These are phyloP conservation scores for Armadillidium nasatum DNA, from an alignment of 1,140 invertebrate genomes.

Conservation along the genomic window DNA sequence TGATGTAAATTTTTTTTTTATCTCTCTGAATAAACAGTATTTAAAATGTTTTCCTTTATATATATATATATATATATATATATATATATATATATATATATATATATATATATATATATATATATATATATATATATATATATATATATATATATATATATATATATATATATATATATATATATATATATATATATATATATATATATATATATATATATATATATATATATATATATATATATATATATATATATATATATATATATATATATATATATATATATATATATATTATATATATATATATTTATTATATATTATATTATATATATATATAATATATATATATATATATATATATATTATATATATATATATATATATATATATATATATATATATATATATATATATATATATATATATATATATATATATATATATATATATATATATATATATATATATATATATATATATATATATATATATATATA, in stretches of 20 bases:
- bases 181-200: conserved; percentile 15
- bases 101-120: conserved; percentile 10
- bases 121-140: conserved; percentile 9
- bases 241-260: no score
- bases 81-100: conserved; percentile 7
- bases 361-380: no score
- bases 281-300: conserved; percentile 2
- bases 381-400: no score
- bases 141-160: not conserved
- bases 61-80: conserved; percentile 2
- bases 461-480: conserved; percentile 16
- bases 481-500: not conserved
- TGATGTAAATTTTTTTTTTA: not conserved
- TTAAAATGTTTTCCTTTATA: not conserved
- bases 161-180: not conserved
- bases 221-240: not conserved
- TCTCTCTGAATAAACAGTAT: not conserved
- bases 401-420: conserved; percentile 11
- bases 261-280: not conserved
- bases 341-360: conserved; percentile 17
- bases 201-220: not conserved
- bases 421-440: not conserved
- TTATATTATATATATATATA: not conserved
- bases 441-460: not conserved
- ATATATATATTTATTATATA: conserved; percentile 3